Evolutionary conservation across 2,113 vertebrate species (phyloP).

Genomic region (Heterotilapia buettikoferi): DNA sequence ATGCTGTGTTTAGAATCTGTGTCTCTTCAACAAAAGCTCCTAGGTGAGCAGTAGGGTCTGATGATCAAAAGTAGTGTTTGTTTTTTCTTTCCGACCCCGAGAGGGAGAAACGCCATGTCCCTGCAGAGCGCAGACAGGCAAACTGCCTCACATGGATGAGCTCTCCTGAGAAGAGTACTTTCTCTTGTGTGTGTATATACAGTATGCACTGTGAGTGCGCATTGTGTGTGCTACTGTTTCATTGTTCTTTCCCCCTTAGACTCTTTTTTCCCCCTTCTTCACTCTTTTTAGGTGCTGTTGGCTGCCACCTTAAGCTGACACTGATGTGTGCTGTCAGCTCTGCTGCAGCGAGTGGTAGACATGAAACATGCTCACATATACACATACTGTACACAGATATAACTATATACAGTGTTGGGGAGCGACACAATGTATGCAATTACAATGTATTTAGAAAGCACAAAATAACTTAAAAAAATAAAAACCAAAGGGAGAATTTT

Average conservation of each 20-base stretch:
- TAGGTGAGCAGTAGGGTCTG: conserved; percentile 52
- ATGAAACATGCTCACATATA: conserved; percentile 16
- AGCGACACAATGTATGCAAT: neutral
- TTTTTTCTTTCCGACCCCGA: conserved; percentile 74
- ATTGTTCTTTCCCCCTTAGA: conserved; percentile 59
- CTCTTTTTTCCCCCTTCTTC: conserved; percentile 18
- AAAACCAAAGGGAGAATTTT: neutral
- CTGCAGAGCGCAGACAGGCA: conserved; percentile 81
- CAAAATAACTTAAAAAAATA: neutral
- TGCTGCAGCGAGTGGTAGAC: conserved; percentile 45
- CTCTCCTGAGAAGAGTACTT: conserved; percentile 79
- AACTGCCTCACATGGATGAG: conserved; percentile 78
- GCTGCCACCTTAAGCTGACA: conserved; percentile 65
- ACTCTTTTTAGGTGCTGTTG: conserved; percentile 78
- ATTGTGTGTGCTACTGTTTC: conserved; percentile 64
- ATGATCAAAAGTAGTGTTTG: conserved; percentile 78
- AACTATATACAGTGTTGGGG: neutral
- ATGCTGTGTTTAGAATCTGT: conserved; percentile 37
- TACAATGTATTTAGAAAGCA: neutral
- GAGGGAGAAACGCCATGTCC: conserved; percentile 78
- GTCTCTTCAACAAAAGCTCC: conserved; percentile 64
- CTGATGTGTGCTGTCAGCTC: conserved; percentile 69
- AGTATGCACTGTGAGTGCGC: conserved; percentile 10
- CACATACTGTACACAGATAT: neutral
- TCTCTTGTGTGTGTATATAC: conserved; percentile 24